Percentiles rank a stretch among this genome's conserved stretches.
phyloP scores from a whole-genome alignment of 37 sponge, comb jelly and placozoan genomes.

The Theonella swinhoei region DNA sequence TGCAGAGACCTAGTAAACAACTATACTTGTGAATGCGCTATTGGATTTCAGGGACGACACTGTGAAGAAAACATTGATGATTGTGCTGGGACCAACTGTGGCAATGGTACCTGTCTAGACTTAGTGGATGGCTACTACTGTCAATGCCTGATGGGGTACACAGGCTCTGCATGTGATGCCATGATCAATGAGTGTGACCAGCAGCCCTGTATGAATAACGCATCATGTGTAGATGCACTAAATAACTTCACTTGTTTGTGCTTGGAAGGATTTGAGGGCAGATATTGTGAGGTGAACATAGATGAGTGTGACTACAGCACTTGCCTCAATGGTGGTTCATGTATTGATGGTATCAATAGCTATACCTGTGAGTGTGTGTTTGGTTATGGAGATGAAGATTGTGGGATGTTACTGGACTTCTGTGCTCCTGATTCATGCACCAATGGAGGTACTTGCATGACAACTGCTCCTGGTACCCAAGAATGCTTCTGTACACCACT shows the following conservation, averaged over 20 bases:
- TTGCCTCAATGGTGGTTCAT: slow-evolving; percentile 46
- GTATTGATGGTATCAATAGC: slow-evolving; percentile 12
- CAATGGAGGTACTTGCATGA: slow-evolving; percentile 29
- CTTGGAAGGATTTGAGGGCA: slow-evolving; percentile 29
- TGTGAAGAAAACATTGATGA: slow-evolving; percentile 55
- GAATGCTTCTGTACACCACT: slow-evolving; percentile 45
- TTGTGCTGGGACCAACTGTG: slow-evolving; percentile 36
- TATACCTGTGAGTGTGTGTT: slow-evolving; percentile 23
- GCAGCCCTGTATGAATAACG: slow-evolving; percentile 23
- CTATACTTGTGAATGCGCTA: slow-evolving; percentile 51
- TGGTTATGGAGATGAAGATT: slow-evolving; percentile 30
- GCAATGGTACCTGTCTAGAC: slow-evolving; percentile 47
- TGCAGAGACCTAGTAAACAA: slow-evolving; percentile 43
- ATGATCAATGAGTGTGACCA: slow-evolving; percentile 58
- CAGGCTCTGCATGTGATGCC: slow-evolving; percentile 44
- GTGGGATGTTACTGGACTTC: slow-evolving; percentile 41
- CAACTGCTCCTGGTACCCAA: slow-evolving; percentile 1
- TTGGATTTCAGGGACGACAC: slow-evolving; percentile 48
- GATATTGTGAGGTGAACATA: slow-evolving; percentile 46
- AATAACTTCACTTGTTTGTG: slow-evolving; percentile 50
- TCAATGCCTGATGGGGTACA: slow-evolving; percentile 64
- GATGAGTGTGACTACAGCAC: slow-evolving; percentile 12
- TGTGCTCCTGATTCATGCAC: slow-evolving; percentile 17
- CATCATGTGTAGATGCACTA: slow-evolving; percentile 28
- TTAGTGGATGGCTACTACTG: slow-evolving; percentile 36